Base-by-base conservation (phyloP, 2,113 vertebrate species). In the Rhynchomys soricoides region DNA sequence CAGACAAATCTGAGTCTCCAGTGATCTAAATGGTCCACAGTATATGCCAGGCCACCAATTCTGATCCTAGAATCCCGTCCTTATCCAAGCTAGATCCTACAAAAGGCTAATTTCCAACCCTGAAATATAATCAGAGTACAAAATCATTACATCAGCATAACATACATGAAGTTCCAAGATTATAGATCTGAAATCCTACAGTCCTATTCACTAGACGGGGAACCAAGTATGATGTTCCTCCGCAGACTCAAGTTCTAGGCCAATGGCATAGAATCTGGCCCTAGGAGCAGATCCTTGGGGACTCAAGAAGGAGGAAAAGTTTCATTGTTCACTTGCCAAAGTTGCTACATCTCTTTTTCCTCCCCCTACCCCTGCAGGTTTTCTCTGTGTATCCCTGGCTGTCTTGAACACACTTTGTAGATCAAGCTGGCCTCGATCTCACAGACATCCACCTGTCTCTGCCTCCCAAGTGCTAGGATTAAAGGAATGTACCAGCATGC, bases 91-190 rank as follows among this genome's bases (percentile, higher is more conserved):
- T 31, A 62, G 26, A 96, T 97, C 0, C 97, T 98, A 96, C 97
- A 98, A 97, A 98, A 98, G 98, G 96, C 97, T 98, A 96, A 98
- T 98, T 98, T 98, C 98, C 95, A 98, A 97, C 97, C 97, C 97
- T 97, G 97, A 97, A 98, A 98, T 97, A 98, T 93, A 98, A 95
- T 97, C 97, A 98, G 96, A 96, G 96, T 97, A 97, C 95, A 98
- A 97, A 98, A 96, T 98, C 97, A 98, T 98, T 97, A 98, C 90
- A 98, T 98, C 96, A 97, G 97, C 98, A 98, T 98, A 98, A 98
- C 95, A 98, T 97, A 96, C 96, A 97, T 83, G 94, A 98, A 98
- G 95, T 98, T 98, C 93, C 98, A 98, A 98, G 94, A 95, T 97
- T 97, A 90, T 97, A 98, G 97, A 98, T 98, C 95, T 95, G 97